Evolutionary conservation across 2,113 vertebrate genomes (phyloP).

Genomic region (Alouatta palliata): DNA sequence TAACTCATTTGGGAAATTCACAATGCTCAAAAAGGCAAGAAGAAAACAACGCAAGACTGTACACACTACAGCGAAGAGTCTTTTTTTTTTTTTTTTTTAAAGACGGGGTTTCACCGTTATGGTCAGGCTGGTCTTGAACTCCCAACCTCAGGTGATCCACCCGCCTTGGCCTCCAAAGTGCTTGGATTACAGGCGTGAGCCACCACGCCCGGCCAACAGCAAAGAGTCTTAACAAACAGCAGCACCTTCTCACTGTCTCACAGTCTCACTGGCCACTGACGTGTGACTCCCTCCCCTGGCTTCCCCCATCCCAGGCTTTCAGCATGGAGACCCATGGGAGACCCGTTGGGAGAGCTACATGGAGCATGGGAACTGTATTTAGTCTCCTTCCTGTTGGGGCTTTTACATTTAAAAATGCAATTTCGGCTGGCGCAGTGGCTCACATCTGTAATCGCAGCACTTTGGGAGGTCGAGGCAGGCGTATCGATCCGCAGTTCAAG

Average conservation of each 20-base stretch:
- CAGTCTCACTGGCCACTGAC: rapidly evolving
- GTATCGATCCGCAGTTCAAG: no score
- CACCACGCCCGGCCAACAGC: no score
- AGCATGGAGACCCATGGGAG: not conserved
- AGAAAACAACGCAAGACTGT: not conserved
- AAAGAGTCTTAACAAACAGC: not conserved
- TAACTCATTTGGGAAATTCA: not conserved
- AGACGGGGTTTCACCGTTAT: no score
- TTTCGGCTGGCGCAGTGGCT: not conserved
- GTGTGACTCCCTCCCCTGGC: not conserved
- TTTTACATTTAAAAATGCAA: not conserved
- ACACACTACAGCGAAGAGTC: no score
- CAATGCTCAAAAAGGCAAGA: not conserved
- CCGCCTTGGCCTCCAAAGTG: no score
- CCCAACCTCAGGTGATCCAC: no score
- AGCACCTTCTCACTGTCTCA: not conserved
- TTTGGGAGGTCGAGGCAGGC: no score
- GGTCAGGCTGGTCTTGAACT: no score
- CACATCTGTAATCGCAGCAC: no score
- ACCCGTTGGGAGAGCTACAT: not conserved
- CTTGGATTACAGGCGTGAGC: no score
- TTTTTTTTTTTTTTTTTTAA: no score
- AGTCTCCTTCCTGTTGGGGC: not conserved
- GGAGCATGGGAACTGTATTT: not conserved
- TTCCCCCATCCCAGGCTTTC: not conserved